A percentile compares a stretch with the other conserved stretches of the same genome.
phyloP scores from a whole-genome alignment of 2,113 vertebrate genomes.

The Cinclus cinclus region DNA sequence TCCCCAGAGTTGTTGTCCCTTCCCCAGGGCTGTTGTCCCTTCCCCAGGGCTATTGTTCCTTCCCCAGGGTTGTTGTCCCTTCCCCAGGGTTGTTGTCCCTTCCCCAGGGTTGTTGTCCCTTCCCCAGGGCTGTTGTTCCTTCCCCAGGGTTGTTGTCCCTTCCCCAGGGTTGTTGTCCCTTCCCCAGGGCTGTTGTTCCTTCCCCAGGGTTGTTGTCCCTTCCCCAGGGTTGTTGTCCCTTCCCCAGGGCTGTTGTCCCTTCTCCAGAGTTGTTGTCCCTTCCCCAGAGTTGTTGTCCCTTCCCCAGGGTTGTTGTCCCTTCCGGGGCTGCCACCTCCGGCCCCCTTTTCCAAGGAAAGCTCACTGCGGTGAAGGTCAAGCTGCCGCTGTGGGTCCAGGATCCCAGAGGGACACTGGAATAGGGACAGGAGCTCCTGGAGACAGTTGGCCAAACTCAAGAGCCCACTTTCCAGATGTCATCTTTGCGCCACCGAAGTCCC shows the following conservation, averaged over 20 bases:
- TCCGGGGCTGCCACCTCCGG: rapidly evolving
- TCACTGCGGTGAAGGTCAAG: rapidly evolving
- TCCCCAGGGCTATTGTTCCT: neutral
- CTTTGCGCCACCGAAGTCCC: rapidly evolving
- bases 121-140: neutral
- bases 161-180: neutral
- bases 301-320: neutral
- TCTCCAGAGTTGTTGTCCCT: neutral
- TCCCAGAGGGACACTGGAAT: rapidly evolving
- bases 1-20: neutral
- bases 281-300: neutral
- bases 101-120: neutral
- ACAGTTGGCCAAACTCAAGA: no score
- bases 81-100: neutral
- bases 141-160: neutral
- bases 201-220: neutral
- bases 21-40: neutral
- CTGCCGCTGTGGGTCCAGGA: rapidly evolving
- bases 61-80: neutral
- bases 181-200: neutral
- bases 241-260: neutral
- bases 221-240: neutral
- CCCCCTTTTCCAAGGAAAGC: neutral
- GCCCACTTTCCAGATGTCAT: no score
- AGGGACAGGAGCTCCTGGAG: neutral